Conservation (phyloP, 1,140 invertebrate genomes). For the Helicoverpa armigera region DNA sequence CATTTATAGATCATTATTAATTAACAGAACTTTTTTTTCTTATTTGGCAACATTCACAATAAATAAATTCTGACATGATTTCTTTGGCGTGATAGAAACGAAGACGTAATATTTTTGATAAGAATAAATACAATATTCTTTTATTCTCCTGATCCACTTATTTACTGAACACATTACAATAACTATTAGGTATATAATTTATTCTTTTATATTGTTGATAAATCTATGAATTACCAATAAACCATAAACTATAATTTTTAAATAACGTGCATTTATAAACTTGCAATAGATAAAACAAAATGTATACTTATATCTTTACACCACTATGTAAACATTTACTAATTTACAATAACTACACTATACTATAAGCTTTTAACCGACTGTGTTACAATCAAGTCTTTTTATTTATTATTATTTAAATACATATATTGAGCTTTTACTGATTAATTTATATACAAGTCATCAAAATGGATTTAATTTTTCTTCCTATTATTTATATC, state of each 20-base stretch:
- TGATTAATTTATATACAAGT: slow-evolving; percentile 79
- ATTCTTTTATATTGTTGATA: slow-evolving; percentile 58
- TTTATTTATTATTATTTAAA: slow-evolving; percentile 76
- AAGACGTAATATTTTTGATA: slow-evolving; percentile 1
- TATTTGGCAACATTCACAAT: slow-evolving; percentile 52
- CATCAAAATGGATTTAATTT: slow-evolving; percentile 59
- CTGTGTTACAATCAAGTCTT: slow-evolving; percentile 81
- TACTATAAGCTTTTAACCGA: slow-evolving; percentile 79
- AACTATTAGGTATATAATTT: slow-evolving; percentile 48
- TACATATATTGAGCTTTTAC: slow-evolving; percentile 81
- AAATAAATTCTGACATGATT: slow-evolving; percentile 43
- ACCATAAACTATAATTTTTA: slow-evolving; percentile 57
- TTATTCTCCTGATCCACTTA: slow-evolving; percentile 48
- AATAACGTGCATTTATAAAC: slow-evolving; percentile 72
- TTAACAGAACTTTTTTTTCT: slow-evolving; percentile 29
- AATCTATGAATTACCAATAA: slow-evolving; percentile 69
- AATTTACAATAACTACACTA: slow-evolving; percentile 75
- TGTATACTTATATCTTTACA: slow-evolving; percentile 12
- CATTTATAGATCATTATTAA: not conserved
- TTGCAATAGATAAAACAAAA: slow-evolving; percentile 62
- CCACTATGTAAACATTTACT: slow-evolving; percentile 70
- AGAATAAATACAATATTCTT: slow-evolving; percentile 36
- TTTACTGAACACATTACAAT: slow-evolving; percentile 66
- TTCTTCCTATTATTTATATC: slow-evolving; percentile 67
- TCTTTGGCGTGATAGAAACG: slow-evolving; percentile 34